A percentile compares a stretch with the other conserved stretches of the same genome.
phyloP scores from a whole-genome alignment of 1,140 invertebrate species.

The Pogonus chalceus region DNA sequence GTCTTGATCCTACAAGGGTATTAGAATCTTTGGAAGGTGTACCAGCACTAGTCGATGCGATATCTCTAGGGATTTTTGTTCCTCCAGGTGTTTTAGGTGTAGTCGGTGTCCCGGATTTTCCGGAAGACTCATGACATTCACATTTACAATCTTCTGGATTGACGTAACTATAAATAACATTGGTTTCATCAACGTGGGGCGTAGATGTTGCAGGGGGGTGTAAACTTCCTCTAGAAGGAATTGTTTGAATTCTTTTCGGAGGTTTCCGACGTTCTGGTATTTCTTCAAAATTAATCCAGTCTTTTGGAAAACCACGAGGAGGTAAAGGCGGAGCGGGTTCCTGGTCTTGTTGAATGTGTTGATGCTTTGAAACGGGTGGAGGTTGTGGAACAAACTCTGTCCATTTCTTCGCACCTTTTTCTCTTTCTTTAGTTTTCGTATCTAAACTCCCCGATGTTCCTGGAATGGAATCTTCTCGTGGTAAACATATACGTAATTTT shows the following conservation, averaged over 20 bases:
- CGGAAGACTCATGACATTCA: slow-evolving; percentile 61
- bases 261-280: slow-evolving; percentile 67
- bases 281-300: slow-evolving; percentile 79
- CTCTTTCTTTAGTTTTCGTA: slow-evolving; percentile 25
- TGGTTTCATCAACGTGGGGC: slow-evolving; percentile 16
- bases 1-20: too few relatives aligned
- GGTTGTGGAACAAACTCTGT: slow-evolving; percentile 4
- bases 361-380: slow-evolving; percentile 5
- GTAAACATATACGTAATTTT: slow-evolving; percentile 59
- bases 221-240: slow-evolving; percentile 42
- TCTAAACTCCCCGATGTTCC: slow-evolving; percentile 22
- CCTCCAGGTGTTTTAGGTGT: not conserved
- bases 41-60: too few relatives aligned
- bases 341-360: slow-evolving; percentile 12
- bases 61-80: too few relatives aligned
- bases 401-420: slow-evolving; percentile 35
- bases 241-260: slow-evolving; percentile 68
- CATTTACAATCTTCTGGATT: slow-evolving; percentile 75
- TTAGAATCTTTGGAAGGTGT: too few relatives aligned
- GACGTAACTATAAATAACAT: slow-evolving; percentile 60
- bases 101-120: not conserved
- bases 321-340: slow-evolving; percentile 39
- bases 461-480: slow-evolving; percentile 43
- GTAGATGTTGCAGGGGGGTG: not conserved
- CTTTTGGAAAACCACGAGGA: slow-evolving; percentile 37